phyloP scores from a whole-genome alignment of 1,140 invertebrate species.

The Anoplophora glabripennis region DNA sequence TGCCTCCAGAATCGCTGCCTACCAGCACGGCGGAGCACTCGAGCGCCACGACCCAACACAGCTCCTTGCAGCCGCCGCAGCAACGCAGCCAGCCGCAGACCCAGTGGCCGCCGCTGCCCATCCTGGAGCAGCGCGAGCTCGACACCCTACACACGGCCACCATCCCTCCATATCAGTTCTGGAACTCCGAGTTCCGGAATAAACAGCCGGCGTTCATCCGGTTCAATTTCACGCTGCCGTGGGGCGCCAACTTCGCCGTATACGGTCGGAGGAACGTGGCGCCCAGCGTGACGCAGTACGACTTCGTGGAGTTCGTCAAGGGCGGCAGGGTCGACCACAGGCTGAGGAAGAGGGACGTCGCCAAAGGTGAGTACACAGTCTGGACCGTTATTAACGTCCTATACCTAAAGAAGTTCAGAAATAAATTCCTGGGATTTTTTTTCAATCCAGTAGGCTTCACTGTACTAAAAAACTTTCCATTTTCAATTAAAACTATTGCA shows the following conservation, averaged over 20 bases:
- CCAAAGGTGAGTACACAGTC: conserved; percentile 38
- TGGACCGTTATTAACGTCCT: too few relatives aligned
- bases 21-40: conserved; percentile 68
- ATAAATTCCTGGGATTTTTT: too few relatives aligned
- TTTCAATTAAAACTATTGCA: too few relatives aligned
- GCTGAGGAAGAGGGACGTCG: conserved; percentile 53
- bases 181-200: conserved; percentile 87
- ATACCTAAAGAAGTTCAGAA: too few relatives aligned
- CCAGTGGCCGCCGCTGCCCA: conserved; percentile 73
- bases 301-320: conserved; percentile 89
- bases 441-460: too few relatives aligned
- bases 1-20: conserved; percentile 60
- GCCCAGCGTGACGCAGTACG: conserved; percentile 92
- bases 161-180: conserved; percentile 86
- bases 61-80: conserved; percentile 53
- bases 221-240: conserved; percentile 85
- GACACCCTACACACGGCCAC: conserved; percentile 75
- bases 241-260: conserved; percentile 89
- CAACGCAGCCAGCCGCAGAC: conserved; percentile 62
- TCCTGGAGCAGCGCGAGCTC: conserved; percentile 76
- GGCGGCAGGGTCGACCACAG: conserved; percentile 76
- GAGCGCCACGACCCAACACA: conserved; percentile 51
- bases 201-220: conserved; percentile 84
- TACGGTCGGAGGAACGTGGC: conserved; percentile 88
- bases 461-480: too few relatives aligned